Percentiles rank a stretch among this genome's conserved stretches.
phyloP scores from a whole-genome alignment of 1,140 invertebrate genomes.

The Microplitis mediator region DNA sequence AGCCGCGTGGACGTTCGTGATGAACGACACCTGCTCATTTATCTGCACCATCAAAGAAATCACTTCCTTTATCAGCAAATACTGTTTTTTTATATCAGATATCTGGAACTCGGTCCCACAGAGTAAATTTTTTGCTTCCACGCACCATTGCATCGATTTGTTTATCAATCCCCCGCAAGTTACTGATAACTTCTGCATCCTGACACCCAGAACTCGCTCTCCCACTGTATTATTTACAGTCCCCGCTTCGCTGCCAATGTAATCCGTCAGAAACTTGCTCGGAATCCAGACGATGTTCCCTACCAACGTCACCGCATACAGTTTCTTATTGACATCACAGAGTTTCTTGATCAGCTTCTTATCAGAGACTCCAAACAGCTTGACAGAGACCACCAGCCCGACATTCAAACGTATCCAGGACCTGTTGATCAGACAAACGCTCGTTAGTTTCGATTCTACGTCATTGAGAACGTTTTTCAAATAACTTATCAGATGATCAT shows the following conservation, averaged over 20 bases:
- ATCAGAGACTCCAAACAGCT: slow-evolving; percentile 79
- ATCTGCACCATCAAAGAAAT: slow-evolving; percentile 69
- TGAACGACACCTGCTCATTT: slow-evolving; percentile 67
- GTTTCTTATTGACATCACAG: slow-evolving; percentile 78
- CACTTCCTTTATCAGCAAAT: slow-evolving; percentile 70
- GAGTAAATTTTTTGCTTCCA: slow-evolving; percentile 46
- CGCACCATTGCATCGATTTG: slow-evolving; percentile 48
- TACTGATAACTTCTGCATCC: slow-evolving; percentile 43
- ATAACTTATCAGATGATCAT: slow-evolving; percentile 75
- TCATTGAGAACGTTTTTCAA: slow-evolving; percentile 70
- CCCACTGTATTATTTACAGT: slow-evolving; percentile 37
- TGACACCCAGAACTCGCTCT: slow-evolving; percentile 44
- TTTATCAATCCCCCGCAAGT: slow-evolving; percentile 42
- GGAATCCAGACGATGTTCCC: slow-evolving; percentile 83
- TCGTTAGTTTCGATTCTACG: slow-evolving; percentile 69
- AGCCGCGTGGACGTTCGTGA: slow-evolving; percentile 83
- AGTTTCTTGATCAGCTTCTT: slow-evolving; percentile 78
- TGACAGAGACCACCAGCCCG: slow-evolving; percentile 73
- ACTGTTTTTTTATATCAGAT: slow-evolving; percentile 70
- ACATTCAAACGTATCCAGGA: slow-evolving; percentile 76
- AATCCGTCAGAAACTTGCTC: slow-evolving; percentile 71
- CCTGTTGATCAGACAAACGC: slow-evolving; percentile 64
- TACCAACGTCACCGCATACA: slow-evolving; percentile 74
- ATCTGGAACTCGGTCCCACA: slow-evolving; percentile 57
- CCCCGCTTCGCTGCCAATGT: slow-evolving; percentile 46